Evolutionary conservation across 2,888 invertebrate genomes (phyloP), one percentile per base, ranked within the genome.

Genomic region (Polydrusus tereticollis): DNA sequence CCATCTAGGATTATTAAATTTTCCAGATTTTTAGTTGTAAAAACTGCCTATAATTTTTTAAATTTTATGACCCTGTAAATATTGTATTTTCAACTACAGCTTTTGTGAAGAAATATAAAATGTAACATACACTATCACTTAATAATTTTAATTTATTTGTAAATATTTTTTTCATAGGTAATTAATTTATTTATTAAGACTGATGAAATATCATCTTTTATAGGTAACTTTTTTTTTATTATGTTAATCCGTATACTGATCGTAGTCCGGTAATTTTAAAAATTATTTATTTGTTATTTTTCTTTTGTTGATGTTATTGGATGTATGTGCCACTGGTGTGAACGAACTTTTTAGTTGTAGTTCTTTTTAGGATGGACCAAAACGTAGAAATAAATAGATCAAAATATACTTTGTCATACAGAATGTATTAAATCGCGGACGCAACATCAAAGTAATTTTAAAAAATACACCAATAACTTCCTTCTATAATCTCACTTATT

Each of bases 121-220:
- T 70, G 69, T 73, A 73, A 73, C 33, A 67, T 73, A 69, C 65
- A 36, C 64, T 57, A 65, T 59, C 65, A 69, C 38, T 65, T 73
- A 65, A 50, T 69, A 59, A 70, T 67, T 71, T 74, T 71, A 58
- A 71, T 74, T 72, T 74, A 74, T 71, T 74, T 75, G 72, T 72
- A 75, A 43, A 72, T 77, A 77, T 77, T 75, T 80, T 81, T 81
- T 76, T 67, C 72, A 74, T 80, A 80, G 78, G 79, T 80, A 81
- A 81, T n/a, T n/a, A n/a, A n/a, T 82, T 83, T 83, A 82, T 75
- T 75, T 74, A 74, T 83, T 83, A 83, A 83, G 83, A 84, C 83
- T 83, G 83, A 83, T 83, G 82, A 80, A 77, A 74, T 79, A 80
- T 82, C 80, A 82, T 82, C 80, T 80, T 63, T 79, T 78, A 76